Percentiles rank a stretch among this genome's conserved stretches.
phyloP scores from a whole-genome alignment of 2,113 vertebrate genomes.

The Osmerus eperlanus region DNA sequence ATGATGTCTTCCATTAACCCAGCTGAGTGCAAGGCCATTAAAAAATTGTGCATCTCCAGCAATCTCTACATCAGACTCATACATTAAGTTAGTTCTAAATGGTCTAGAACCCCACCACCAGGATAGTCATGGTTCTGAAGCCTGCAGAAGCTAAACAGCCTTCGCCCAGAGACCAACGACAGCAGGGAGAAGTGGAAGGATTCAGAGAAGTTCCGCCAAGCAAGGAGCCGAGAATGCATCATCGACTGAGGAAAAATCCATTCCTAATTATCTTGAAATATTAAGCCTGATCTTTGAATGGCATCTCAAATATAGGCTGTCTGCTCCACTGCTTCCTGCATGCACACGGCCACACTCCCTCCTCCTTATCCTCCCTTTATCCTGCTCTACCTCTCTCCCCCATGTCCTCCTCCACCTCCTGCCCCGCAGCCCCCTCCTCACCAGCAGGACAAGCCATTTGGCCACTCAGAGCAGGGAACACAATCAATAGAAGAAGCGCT shows the following conservation, averaged over 20 bases:
- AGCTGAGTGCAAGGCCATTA: too few species aligned
- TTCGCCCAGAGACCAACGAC: background rate
- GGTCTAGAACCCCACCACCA: too few species aligned
- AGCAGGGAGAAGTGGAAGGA: background rate
- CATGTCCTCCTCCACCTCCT: background rate
- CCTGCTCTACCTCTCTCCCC: background rate
- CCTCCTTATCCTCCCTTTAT: background rate
- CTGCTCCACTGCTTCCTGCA: background rate
- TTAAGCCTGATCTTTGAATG: constrained; percentile 10
- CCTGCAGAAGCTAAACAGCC: too few species aligned
- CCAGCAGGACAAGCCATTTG: background rate
- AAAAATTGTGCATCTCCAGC: too few species aligned
- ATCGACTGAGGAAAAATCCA: constrained; percentile 8
- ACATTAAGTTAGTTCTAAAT: too few species aligned
- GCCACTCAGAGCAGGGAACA: background rate
- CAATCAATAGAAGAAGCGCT: constrained; percentile 20
- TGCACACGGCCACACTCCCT: too few species aligned
- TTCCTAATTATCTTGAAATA: constrained; percentile 13
- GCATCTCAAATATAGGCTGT: background rate
- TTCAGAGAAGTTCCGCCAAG: background rate
- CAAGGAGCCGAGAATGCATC: background rate
- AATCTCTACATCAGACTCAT: too few species aligned
- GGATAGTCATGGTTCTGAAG: too few species aligned
- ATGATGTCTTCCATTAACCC: too few species aligned
- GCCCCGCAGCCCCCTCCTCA: background rate